These are phyloP conservation scores for Chrysochloris asiatica DNA, from an alignment of 2,113 vertebrate species.

Conservation along the genomic window DNA sequence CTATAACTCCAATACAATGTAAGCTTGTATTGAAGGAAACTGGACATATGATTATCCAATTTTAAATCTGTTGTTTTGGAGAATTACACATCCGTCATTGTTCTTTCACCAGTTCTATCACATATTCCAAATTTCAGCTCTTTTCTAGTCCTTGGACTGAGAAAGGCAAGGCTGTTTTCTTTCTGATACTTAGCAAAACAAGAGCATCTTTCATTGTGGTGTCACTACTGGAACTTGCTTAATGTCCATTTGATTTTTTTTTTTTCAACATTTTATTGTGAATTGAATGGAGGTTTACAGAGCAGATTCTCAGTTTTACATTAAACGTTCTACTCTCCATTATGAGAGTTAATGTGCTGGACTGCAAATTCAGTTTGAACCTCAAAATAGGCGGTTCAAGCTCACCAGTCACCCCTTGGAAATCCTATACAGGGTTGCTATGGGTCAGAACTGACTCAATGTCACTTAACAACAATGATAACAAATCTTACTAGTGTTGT, in stretches of 20 bases:
- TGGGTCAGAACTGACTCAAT: no score
- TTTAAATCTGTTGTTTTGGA: conserved; percentile 12
- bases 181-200: not conserved
- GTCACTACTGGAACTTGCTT: not conserved
- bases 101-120: not conserved
- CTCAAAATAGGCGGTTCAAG: no score
- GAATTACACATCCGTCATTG: not conserved
- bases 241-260: not conserved
- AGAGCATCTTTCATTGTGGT: not conserved
- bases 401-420: no score
- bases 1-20: not conserved
- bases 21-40: not conserved
- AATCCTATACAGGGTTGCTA: no score
- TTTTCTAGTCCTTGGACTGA: not conserved
- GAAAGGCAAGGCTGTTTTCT: not conserved
- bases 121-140: not conserved
- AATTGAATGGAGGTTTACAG: no score
- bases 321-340: no score
- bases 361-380: no score
- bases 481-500: no score
- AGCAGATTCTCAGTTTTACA: no score
- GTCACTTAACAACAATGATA: no score
- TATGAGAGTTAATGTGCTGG: no score
- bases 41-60: not conserved
- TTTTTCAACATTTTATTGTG: not conserved